phyloP scores from a whole-genome alignment of 2,888 invertebrate species.

The Drosophila birchii region DNA sequence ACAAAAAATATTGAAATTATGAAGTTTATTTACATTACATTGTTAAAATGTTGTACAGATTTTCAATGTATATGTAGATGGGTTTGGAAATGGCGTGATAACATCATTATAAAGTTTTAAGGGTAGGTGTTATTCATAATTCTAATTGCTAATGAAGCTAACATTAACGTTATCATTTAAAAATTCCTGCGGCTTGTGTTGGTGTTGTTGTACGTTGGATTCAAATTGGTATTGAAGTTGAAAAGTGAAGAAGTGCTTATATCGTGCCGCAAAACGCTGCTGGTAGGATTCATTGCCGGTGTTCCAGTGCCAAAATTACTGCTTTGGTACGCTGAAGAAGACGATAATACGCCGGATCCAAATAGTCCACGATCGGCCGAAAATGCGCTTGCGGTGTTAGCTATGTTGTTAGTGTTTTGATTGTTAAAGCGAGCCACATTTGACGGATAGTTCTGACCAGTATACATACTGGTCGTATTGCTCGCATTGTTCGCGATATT shows the following conservation, averaged over 20 bases:
- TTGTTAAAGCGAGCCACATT: constrained; percentile 56
- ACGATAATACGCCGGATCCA: constrained; percentile 22
- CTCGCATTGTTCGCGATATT: constrained; percentile 16
- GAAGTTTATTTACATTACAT: constrained; percentile 36
- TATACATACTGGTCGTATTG: constrained; percentile 39
- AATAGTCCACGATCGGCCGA: constrained; percentile 9
- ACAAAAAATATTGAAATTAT: not conserved
- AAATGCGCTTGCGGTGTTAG: constrained; percentile 19
- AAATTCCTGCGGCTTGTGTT: constrained; percentile 28
- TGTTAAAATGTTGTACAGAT: constrained; percentile 30
- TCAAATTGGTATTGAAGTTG: constrained; percentile 35
- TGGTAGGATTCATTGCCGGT: constrained; percentile 19
- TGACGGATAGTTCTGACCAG: constrained; percentile 40
- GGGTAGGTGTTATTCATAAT: not conserved
- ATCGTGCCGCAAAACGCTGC: constrained; percentile 19
- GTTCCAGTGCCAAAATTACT: constrained; percentile 6
- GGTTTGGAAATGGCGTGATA: constrained; percentile 5
- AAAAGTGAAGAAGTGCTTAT: constrained; percentile 13
- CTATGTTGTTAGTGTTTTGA: constrained; percentile 30
- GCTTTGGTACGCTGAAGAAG: constrained; percentile 12
- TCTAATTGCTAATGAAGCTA: constrained; percentile 1
- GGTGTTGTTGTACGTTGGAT: constrained; percentile 28
- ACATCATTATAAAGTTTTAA: constrained; percentile 11
- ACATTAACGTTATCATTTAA: constrained; percentile 4
- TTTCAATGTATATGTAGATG: constrained; percentile 22